A percentile compares a stretch with the other conserved stretches of the same genome.
These are phyloP conservation scores for Baccha elongata DNA, from an alignment of 2,888 invertebrate genomes.

Conservation along the genomic window DNA sequence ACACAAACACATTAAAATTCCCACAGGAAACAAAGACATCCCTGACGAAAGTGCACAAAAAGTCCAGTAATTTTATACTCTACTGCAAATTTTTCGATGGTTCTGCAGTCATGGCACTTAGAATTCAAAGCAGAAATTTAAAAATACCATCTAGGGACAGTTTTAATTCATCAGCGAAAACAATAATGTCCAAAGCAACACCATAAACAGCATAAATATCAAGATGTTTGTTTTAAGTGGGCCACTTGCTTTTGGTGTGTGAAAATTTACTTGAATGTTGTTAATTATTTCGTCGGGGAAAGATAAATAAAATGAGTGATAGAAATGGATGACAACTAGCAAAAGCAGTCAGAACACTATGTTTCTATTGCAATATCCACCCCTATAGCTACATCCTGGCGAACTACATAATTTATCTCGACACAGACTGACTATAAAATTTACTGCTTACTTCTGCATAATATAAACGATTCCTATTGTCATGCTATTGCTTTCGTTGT, in stretches of 20 bases:
- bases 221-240: conserved; percentile 4
- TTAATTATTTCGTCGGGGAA: conserved; percentile 72
- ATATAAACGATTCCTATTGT: conserved; percentile 75
- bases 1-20: too few species aligned
- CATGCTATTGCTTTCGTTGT: conserved; percentile 26
- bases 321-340: conserved; percentile 35
- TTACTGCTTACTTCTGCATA: conserved; percentile 81
- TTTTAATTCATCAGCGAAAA: too few species aligned
- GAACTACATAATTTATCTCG: conserved; percentile 80
- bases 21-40: too few species aligned
- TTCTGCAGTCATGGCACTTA: too few species aligned
- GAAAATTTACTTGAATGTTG: conserved; percentile 70
- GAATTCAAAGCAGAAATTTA: too few species aligned
- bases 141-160: too few species aligned
- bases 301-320: conserved; percentile 48
- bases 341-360: too few species aligned
- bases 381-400: conserved; percentile 48
- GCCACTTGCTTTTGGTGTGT: conserved; percentile 54
- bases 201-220: neutral
- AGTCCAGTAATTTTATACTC: too few species aligned
- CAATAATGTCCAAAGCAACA: neutral
- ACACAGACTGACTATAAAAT: conserved; percentile 82
- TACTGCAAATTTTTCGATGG: too few species aligned
- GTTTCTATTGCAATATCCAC: neutral
- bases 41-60: too few species aligned